Evolutionary conservation across 2,888 invertebrate species (phyloP).

Genomic region (Calameuta pallipes): DNA sequence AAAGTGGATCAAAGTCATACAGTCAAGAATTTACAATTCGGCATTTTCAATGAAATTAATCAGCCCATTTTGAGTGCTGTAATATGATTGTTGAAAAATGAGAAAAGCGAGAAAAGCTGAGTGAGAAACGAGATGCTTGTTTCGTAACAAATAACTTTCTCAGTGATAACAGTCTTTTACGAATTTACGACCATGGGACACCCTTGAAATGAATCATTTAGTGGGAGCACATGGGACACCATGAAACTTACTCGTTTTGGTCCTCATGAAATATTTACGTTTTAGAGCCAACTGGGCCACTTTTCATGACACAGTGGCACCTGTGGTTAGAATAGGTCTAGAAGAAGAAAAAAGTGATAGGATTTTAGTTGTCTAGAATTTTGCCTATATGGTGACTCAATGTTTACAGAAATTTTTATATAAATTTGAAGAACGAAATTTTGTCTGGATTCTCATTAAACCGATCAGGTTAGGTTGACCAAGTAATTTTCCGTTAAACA

Average conservation of each 20-base stretch:
- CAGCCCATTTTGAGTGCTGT: neutral
- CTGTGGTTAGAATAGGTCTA: conserved; percentile 37
- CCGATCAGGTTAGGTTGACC: neutral
- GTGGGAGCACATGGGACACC: neutral
- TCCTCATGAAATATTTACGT: conserved; percentile 55
- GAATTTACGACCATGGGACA: neutral
- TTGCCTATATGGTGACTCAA: neutral
- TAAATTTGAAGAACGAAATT: neutral
- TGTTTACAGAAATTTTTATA: neutral
- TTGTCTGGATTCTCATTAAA: neutral
- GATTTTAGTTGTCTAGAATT: neutral
- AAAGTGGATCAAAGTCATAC: neutral
- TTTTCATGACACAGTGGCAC: conserved; percentile 44
- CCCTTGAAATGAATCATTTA: neutral
- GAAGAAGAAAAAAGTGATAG: neutral
- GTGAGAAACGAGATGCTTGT: neutral
- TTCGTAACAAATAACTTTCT: neutral
- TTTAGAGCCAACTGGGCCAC: conserved; percentile 44
- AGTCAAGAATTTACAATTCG: neutral
- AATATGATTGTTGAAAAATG: neutral
- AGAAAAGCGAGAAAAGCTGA: neutral
- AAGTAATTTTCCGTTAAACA: neutral
- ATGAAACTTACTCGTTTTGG: conserved; percentile 34
- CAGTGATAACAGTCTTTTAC: neutral
- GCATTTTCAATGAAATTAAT: neutral